Conservation (phyloP, 2,888 invertebrate species). For the Chloroclysta siterata region DNA sequence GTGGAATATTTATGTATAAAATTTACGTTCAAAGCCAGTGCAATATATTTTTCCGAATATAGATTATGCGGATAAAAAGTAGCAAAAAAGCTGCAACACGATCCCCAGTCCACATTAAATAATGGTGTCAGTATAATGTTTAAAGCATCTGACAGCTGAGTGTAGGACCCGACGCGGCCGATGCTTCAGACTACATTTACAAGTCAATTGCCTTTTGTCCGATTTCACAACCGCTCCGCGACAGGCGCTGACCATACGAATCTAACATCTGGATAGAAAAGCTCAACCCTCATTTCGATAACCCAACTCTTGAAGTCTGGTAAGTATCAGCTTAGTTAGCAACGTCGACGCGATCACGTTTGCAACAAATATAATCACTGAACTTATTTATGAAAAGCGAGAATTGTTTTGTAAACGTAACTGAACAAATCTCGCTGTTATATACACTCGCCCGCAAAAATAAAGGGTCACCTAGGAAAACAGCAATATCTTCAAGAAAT, state of each 20-base stretch:
- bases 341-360: no score
- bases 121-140: slow-evolving; percentile 25
- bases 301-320: no score
- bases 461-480: no score
- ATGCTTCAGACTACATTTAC: slow-evolving; percentile 33
- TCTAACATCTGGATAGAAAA: slow-evolving; percentile 18
- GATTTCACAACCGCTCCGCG: slow-evolving; percentile 29
- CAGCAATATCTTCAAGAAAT: no score
- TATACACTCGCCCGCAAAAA: no score
- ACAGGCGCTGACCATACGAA: slow-evolving; percentile 12
- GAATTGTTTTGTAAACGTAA: no score
- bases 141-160: slow-evolving; percentile 21
- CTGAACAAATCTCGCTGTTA: no score
- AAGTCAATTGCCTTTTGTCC: slow-evolving; percentile 39
- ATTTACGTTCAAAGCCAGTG: not conserved
- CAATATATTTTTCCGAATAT: slow-evolving; percentile 1
- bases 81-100: slow-evolving; percentile 11
- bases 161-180: slow-evolving; percentile 20
- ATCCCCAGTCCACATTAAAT: slow-evolving; percentile 16
- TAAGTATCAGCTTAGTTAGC: no score
- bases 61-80: slow-evolving; percentile 1
- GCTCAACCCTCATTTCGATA: no score
- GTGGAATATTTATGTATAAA: no score
- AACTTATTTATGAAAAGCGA: no score
- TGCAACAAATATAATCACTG: no score